Conservation (phyloP, 2,797 vertebrate species). For the Salarias fasciatus region DNA sequence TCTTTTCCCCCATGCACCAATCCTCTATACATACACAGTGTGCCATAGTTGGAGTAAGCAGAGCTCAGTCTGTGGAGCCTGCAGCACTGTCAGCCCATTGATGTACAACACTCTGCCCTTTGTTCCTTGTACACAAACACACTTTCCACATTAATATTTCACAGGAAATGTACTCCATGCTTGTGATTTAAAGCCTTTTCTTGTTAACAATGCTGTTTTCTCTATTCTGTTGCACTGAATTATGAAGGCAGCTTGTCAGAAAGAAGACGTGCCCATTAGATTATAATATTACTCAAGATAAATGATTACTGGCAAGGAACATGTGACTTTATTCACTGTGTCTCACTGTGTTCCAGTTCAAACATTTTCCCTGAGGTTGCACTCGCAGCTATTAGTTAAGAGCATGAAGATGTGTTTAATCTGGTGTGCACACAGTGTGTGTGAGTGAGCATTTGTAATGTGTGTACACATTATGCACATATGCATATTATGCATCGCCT, state of each 20-base stretch:
- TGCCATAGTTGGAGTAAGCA: conserved; percentile 77
- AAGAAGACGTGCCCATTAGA: conserved; percentile 71
- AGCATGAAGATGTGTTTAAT: conserved; percentile 63
- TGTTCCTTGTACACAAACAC: conserved; percentile 85
- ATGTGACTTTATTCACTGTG: conserved; percentile 64
- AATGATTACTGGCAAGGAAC: conserved; percentile 74
- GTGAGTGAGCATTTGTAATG: conserved; percentile 53
- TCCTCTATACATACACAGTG: conserved; percentile 59
- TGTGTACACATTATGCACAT: conserved; percentile 58
- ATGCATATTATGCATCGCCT: conserved; percentile 60
- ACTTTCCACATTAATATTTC: conserved; percentile 87
- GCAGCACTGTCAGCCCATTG: conserved; percentile 79
- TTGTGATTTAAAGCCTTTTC: conserved; percentile 85
- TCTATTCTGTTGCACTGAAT: conserved; percentile 78
- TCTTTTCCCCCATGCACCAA: conserved; percentile 55
- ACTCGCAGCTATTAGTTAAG: conserved; percentile 74
- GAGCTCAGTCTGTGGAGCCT: conserved; percentile 66
- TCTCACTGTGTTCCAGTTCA: conserved; percentile 57
- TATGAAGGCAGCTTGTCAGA: conserved; percentile 78
- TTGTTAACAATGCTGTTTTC: conserved; percentile 85
- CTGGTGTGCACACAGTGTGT: conserved; percentile 38
- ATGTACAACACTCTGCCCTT: conserved; percentile 84
- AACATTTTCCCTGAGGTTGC: conserved; percentile 70
- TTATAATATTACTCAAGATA: conserved; percentile 73
- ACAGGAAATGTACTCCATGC: conserved; percentile 80